Evolutionary conservation across 1,140 invertebrate species (phyloP).

Genomic region (Heterodera schachtii): DNA sequence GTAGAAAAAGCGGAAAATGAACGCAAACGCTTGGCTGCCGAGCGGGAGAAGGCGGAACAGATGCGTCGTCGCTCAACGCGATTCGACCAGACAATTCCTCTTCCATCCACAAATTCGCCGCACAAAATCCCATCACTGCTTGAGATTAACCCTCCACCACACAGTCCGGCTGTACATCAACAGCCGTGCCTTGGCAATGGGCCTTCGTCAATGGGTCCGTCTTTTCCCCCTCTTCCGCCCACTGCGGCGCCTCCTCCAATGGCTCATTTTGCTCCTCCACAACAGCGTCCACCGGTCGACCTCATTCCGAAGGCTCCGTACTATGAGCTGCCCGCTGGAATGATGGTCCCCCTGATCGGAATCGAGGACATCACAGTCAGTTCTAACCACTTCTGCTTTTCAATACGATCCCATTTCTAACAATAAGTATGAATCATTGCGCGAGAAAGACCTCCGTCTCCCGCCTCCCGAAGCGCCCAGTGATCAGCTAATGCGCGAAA

Average conservation of each 20-base stretch:
- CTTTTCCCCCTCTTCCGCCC: slow-evolving; percentile 19
- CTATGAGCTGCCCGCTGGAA: slow-evolving; percentile 38
- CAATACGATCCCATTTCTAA: slow-evolving; percentile 10
- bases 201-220: neutral
- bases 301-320: slow-evolving; percentile 36
- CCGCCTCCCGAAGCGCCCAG: slow-evolving; percentile 37
- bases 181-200: neutral
- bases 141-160: slow-evolving; percentile 8
- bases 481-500: slow-evolving; percentile 39
- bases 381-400: neutral
- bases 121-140: slow-evolving; percentile 27
- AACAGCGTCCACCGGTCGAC: slow-evolving; percentile 9
- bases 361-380: slow-evolving; percentile 37
- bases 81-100: slow-evolving; percentile 26
- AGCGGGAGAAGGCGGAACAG: slow-evolving; percentile 32
- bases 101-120: slow-evolving; percentile 4
- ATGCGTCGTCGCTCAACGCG: slow-evolving; percentile 29
- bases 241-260: neutral
- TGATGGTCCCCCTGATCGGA: slow-evolving; percentile 42
- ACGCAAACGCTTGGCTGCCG: slow-evolving; percentile 2
- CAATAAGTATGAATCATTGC: slow-evolving; percentile 40
- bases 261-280: neutral
- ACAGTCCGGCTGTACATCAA: neutral
- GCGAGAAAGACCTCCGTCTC: slow-evolving; percentile 37
- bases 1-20: slow-evolving; percentile 33